Base-by-base conservation (phyloP, 2,888 invertebrate species). In the Macroteleia sp. region DNA sequence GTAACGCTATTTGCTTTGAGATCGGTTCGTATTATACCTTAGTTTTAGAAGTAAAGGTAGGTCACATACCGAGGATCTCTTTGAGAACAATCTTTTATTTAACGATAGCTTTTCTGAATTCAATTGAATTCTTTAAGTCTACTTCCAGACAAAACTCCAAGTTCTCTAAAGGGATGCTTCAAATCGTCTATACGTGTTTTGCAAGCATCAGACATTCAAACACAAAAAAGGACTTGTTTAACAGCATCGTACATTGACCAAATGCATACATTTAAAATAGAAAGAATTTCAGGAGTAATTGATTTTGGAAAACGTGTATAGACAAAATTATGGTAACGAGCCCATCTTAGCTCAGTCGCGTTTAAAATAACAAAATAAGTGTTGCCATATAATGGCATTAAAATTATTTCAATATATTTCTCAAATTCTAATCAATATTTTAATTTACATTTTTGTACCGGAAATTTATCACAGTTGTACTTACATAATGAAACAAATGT, bases 1-100 rank as follows among this genome's bases (percentile, higher is more conserved):
- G 90, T 91, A 91, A 89, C 88, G 90, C 91, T 91, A 90, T 90
- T 90, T 90, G 91, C 91, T 91, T 90, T 90, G 86, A 90, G 84
- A 89, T 90, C 90, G 89, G 88, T 90, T 89, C 87, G 85, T 89
- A 88, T 86, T 86, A 88, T 87, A 88, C 87, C 87, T 87, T 90
- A 90, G 90, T 89, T 88, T 86, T 91, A 90, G 88, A 88, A 87
- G 84, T 87, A 86, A 83, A 87, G 89, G 90, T 90, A 90, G 90
- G 89, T 88, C 86, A 81, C 81, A 77, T 36, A 61, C 30, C 69
- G 67, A 77, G 77, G 56, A 80, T 82, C 80, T 70, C 67, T 79
- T 71, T 39, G 69, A 77, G 81, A 81, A 81, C 61, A 1, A 12
- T 30, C 39, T 14, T 22, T 10, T 25, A 6, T n/a, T n/a, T 25